Base-by-base conservation (phyloP, 2,888 invertebrate genomes). In the Nysson spinosus region DNA sequence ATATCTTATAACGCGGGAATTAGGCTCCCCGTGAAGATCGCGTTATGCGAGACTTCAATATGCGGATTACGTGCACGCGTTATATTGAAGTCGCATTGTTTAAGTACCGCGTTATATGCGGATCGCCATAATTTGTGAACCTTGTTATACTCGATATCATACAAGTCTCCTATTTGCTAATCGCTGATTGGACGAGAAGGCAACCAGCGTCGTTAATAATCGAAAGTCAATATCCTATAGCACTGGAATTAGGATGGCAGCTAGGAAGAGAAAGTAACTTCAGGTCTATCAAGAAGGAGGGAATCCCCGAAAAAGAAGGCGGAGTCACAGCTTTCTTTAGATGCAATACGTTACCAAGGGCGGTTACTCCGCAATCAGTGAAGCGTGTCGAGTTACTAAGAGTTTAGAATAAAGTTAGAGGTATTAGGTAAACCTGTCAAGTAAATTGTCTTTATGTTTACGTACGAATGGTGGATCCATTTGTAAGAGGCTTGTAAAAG, bases 361-460 rank as follows among this genome's bases (percentile, higher is more conserved):
- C 24, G 54, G 68, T 67, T 77, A 74, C 67, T 75, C 66, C 67
- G 73, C 75, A 77, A 71, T 75, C 80, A 75, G 64, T 79, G 43
- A 66, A 63, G 74, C 80, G 70, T 72, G 61, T 68, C 67, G 69
- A 43, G 30, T 60, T 49, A 79, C 64, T 73, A 72, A 77, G 77
- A 22, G 42, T 52, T 58, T 74, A 80, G 71, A 54, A 70, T 19
- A 22, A 5, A 6, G 28, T 44, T 62, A 66, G 43, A 70, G 68
- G 71, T 39, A 16, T 52, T 40, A 37, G 51, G 49, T 71, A 71
- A 71, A 60, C n/a, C n/a, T n/a, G n/a, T n/a, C n/a, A n/a, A n/a
- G n/a, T n/a, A n/a, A n/a, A n/a, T n/a, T n/a, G n/a, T n/a, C n/a
- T n/a, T n/a, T n/a, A n/a, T n/a, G n/a, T n/a, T n/a, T n/a, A n/a